Evolutionary conservation across 2,888 invertebrate species (phyloP).

Genomic region (Pammene aurita): DNA sequence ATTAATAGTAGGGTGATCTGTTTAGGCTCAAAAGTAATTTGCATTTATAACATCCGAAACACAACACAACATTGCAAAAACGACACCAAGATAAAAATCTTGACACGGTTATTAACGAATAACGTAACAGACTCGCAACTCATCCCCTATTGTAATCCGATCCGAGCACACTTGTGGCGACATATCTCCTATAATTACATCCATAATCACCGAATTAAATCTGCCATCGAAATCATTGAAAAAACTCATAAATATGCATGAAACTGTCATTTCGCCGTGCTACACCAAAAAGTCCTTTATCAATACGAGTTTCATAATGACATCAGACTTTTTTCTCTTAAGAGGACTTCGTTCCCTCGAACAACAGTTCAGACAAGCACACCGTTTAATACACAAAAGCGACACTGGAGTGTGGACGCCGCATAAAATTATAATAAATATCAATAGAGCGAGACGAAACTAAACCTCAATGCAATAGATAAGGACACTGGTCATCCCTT

Average conservation of each 20-base stretch:
- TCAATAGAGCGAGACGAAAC: constrained; percentile 57
- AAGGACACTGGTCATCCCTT: constrained; percentile 47
- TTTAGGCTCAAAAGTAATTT: background rate
- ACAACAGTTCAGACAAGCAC: constrained; percentile 70
- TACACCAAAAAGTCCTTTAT: background rate
- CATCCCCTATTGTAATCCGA: constrained; percentile 40
- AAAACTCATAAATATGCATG: constrained; percentile 71
- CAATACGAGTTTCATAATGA: background rate
- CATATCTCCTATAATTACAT: constrained; percentile 64
- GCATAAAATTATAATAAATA: constrained; percentile 83
- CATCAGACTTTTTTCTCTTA: background rate
- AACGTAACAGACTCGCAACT: constrained; percentile 24
- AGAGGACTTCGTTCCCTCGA: constrained; percentile 52
- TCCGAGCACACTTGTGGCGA: constrained; percentile 46
- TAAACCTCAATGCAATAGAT: constrained; percentile 38
- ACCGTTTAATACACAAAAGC: constrained; percentile 78
- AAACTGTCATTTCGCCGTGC: constrained; percentile 59
- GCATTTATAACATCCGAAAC: background rate
- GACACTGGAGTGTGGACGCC: constrained; percentile 63
- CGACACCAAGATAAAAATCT: constrained; percentile 27
- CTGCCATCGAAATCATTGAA: constrained; percentile 55
- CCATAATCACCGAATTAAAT: constrained; percentile 70
- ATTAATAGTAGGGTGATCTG: background rate
- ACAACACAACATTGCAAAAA: background rate
- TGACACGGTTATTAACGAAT: constrained; percentile 23